Conservation (phyloP, 2,888 invertebrate genomes). For the Trimorus sp. region DNA sequence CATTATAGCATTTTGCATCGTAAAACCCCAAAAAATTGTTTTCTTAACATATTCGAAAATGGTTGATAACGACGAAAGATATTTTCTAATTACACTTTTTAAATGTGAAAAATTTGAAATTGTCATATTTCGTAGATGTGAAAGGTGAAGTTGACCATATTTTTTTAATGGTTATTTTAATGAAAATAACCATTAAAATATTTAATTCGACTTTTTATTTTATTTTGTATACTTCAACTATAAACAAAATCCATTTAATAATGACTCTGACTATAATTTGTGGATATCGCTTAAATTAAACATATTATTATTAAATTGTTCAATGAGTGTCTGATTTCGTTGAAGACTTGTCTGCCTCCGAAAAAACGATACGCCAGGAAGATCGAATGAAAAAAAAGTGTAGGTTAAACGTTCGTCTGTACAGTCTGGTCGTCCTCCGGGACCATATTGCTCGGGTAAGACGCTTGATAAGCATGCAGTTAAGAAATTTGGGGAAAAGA, state of each 20-base stretch:
- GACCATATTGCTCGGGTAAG: constrained; percentile 56
- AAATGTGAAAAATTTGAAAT: no score
- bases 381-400: constrained; percentile 3
- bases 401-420: constrained; percentile 50
- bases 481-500: constrained; percentile 60
- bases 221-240: no score
- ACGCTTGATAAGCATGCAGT: constrained; percentile 59
- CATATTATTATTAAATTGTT: no score
- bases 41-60: background rate
- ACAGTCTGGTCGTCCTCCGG: constrained; percentile 50
- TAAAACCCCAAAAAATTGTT: background rate
- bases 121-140: no score
- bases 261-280: no score
- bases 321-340: background rate
- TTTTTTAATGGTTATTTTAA: no score
- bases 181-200: no score
- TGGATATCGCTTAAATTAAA: no score
- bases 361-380: background rate
- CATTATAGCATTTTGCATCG: no score
- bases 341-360: background rate
- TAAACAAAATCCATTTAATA: no score
- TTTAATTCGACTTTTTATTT: no score
- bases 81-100: background rate
- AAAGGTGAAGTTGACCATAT: no score
- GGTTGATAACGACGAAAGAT: background rate